A percentile compares a stretch with the other conserved stretches of the same genome.
phyloP scores from a whole-genome alignment of 2,797 vertebrate species.

The Lutjanus campechanus region DNA sequence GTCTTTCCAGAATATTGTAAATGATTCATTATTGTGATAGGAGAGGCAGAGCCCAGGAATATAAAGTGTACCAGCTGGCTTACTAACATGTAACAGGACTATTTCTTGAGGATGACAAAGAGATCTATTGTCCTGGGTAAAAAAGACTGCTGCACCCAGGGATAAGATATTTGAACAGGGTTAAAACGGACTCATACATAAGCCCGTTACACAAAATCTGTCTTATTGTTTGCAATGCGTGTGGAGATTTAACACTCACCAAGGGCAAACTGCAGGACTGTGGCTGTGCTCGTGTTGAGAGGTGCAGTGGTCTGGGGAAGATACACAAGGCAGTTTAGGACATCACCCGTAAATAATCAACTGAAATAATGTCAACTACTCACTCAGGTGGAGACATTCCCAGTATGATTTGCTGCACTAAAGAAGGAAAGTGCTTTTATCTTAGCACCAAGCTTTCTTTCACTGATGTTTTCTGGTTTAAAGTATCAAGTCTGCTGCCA shows the following conservation, averaged over 20 bases:
- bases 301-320: conserved; percentile 87
- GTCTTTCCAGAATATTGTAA: conserved; percentile 75
- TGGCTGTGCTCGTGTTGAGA: conserved; percentile 97
- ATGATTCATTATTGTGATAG: conserved; percentile 74
- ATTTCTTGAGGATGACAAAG: conserved; percentile 36
- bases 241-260: conserved; percentile 88
- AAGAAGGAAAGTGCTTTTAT: background rate
- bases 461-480: background rate
- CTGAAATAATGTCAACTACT: background rate
- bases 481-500: background rate
- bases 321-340: conserved; percentile 36
- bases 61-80: conserved; percentile 25
- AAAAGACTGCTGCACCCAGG: background rate
- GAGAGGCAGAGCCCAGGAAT: conserved; percentile 30
- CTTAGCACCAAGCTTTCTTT: background rate
- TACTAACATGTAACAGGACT: conserved; percentile 22
- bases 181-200: conserved; percentile 15
- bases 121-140: conserved; percentile 14
- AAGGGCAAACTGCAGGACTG: conserved; percentile 95
- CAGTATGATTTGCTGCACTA: background rate
- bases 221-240: background rate
- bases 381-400: background rate
- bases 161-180: conserved; percentile 27
- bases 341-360: conserved; percentile 5
- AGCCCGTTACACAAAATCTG: background rate